Conservation (phyloP, 2,113 vertebrate genomes). For the Ochotona princeps region DNA sequence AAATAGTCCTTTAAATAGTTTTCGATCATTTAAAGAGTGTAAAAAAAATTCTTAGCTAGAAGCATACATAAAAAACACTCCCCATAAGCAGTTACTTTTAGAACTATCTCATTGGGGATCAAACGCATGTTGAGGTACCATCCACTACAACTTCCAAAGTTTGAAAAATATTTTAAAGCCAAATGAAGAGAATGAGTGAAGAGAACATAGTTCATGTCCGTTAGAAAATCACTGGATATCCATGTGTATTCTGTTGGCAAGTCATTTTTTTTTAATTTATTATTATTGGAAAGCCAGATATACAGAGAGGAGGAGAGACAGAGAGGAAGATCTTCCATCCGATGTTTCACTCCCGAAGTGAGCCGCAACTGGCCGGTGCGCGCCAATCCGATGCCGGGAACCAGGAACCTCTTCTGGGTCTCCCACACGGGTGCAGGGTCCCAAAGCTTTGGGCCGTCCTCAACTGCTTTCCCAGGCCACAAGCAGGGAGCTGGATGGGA, state of each 20-base stretch:
- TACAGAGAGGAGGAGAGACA: no score
- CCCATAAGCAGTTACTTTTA: background rate
- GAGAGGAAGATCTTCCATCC: no score
- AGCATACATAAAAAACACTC: background rate
- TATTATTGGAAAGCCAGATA: no score
- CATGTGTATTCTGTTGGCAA: conserved; percentile 36
- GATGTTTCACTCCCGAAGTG: no score
- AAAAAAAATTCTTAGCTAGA: conserved; percentile 3
- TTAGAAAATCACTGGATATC: conserved; percentile 1
- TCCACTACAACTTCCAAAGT: background rate
- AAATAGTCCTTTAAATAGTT: conserved; percentile 31
- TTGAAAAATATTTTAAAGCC: conserved; percentile 19
- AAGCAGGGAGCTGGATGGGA: no score
- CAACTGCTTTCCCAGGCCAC: no score
- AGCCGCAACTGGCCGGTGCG: no score
- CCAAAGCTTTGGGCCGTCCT: no score
- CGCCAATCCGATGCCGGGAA: no score
- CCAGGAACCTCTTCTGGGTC: no score
- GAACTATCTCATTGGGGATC: background rate
- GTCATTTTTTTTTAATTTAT: conserved; percentile 35
- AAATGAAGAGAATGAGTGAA: background rate
- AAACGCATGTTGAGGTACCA: background rate
- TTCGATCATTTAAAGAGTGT: background rate
- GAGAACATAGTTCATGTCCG: background rate
- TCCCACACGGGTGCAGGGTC: no score